Evolutionary conservation across 1,140 invertebrate genomes (phyloP).

Genomic region (Meloidogyne floridensis): DNA sequence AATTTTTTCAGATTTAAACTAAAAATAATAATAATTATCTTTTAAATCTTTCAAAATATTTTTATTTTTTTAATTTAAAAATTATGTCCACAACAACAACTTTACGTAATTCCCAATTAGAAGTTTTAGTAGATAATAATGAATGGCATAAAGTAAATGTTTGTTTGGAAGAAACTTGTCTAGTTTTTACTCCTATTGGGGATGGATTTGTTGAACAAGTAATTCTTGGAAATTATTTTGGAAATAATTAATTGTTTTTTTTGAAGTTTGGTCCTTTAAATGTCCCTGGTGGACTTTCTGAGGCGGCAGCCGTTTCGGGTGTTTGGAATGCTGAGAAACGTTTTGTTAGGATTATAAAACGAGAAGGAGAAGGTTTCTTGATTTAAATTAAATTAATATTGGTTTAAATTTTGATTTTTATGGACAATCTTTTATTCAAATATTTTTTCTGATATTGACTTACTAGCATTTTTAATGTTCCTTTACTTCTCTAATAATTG

Average conservation of each 20-base stretch:
- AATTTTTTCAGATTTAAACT: too few species aligned
- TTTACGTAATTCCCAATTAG: conserved; percentile 70
- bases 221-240: conserved; percentile 49
- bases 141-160: conserved; percentile 90
- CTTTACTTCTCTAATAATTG: too few species aligned
- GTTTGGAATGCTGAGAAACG: conserved; percentile 76
- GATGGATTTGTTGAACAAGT: conserved; percentile 60
- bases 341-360: conserved; percentile 88
- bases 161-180: conserved; percentile 86
- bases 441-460: too few species aligned
- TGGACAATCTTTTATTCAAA: too few species aligned
- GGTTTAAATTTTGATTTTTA: too few species aligned
- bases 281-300: not conserved
- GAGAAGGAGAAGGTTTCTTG: conserved; percentile 85
- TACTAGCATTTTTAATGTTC: too few species aligned
- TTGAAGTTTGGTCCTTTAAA: conserved; percentile 67
- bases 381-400: not conserved
- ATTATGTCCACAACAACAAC: conserved; percentile 36
- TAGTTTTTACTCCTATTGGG: conserved; percentile 84
- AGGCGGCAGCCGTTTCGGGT: not conserved
- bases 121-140: conserved; percentile 81
- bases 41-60: not conserved
- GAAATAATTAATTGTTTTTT: conserved; percentile 36
- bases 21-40: too few species aligned
- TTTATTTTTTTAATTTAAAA: not conserved